phyloP scores from a whole-genome alignment of 2,797 vertebrate species.

The Paguma larvata region DNA sequence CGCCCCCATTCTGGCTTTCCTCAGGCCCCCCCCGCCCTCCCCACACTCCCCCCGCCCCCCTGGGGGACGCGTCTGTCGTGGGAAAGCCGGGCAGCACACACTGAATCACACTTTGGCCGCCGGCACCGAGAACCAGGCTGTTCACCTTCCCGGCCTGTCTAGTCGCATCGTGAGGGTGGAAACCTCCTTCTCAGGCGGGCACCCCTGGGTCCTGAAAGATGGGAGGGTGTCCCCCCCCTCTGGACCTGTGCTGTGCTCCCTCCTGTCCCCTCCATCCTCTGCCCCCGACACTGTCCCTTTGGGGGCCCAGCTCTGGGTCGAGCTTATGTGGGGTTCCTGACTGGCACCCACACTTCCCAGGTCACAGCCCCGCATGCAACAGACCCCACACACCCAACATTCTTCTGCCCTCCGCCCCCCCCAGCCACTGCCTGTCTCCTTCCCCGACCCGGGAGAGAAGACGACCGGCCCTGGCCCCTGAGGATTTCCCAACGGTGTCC shows the following conservation, averaged over 20 bases:
- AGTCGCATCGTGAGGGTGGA: not conserved
- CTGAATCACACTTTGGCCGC: rapidly evolving
- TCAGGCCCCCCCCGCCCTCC: not conserved
- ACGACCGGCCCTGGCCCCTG: not conserved
- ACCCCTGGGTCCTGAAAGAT: not conserved
- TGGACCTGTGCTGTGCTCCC: rapidly evolving
- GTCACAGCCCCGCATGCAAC: not conserved
- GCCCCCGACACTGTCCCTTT: rapidly evolving
- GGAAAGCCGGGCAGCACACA: not conserved
- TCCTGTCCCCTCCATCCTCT: rapidly evolving
- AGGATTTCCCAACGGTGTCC: not conserved
- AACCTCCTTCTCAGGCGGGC: rapidly evolving
- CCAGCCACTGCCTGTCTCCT: not conserved
- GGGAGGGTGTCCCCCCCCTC: not conserved
- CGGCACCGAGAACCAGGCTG: not conserved
- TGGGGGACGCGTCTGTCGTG: no score
- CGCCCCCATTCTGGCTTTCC: not conserved
- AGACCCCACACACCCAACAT: no score
- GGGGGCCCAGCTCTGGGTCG: not conserved
- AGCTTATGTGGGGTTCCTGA: no score
- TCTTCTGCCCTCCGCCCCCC: not conserved
- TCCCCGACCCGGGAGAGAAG: not conserved
- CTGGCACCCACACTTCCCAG: rapidly evolving
- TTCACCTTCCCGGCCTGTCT: not conserved
- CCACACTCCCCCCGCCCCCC: rapidly evolving